phyloP scores from a whole-genome alignment of 2,888 invertebrate genomes.

The Clostera curtula region DNA sequence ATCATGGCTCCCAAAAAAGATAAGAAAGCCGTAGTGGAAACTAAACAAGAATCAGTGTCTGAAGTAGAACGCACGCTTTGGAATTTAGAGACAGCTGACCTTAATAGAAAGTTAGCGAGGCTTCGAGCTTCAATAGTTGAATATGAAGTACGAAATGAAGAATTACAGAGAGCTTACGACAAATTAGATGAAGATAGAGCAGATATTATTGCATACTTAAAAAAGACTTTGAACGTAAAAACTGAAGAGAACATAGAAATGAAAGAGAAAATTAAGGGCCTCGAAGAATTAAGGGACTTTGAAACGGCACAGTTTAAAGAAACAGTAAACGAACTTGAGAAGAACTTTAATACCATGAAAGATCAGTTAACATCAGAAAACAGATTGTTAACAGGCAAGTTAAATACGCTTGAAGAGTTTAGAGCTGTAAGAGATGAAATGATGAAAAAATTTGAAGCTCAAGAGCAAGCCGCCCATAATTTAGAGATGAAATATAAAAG shows the following conservation, averaged over 20 bases:
- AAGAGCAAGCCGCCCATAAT: slow-evolving; percentile 83
- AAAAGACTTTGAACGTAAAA: slow-evolving; percentile 82
- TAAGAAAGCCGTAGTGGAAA: slow-evolving; percentile 26
- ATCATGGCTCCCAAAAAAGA: slow-evolving; percentile 57
- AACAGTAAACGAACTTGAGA: slow-evolving; percentile 80
- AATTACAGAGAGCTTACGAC: slow-evolving; percentile 75
- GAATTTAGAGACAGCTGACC: slow-evolving; percentile 86
- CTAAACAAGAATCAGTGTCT: slow-evolving; percentile 26
- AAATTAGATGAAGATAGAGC: slow-evolving; percentile 86
- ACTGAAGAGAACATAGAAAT: slow-evolving; percentile 77
- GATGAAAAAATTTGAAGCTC: slow-evolving; percentile 86
- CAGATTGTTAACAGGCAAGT: slow-evolving; percentile 87
- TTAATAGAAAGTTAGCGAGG: slow-evolving; percentile 86
- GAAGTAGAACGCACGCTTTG: slow-evolving; percentile 88
- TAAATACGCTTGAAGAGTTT: slow-evolving; percentile 93
- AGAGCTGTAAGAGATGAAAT: slow-evolving; percentile 88
- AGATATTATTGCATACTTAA: slow-evolving; percentile 88
- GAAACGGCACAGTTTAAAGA: slow-evolving; percentile 79
- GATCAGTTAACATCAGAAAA: slow-evolving; percentile 91
- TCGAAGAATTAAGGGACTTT: slow-evolving; percentile 80
- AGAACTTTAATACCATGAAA: slow-evolving; percentile 84
- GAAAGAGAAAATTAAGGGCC: slow-evolving; percentile 82
- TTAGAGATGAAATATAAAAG: slow-evolving; percentile 86
- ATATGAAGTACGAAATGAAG: slow-evolving; percentile 82
- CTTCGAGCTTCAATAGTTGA: slow-evolving; percentile 77